Evolutionary conservation across 1,140 invertebrate species (phyloP), one percentile per base, ranked within the genome.

Genomic region (Odontomachus brunneus): DNA sequence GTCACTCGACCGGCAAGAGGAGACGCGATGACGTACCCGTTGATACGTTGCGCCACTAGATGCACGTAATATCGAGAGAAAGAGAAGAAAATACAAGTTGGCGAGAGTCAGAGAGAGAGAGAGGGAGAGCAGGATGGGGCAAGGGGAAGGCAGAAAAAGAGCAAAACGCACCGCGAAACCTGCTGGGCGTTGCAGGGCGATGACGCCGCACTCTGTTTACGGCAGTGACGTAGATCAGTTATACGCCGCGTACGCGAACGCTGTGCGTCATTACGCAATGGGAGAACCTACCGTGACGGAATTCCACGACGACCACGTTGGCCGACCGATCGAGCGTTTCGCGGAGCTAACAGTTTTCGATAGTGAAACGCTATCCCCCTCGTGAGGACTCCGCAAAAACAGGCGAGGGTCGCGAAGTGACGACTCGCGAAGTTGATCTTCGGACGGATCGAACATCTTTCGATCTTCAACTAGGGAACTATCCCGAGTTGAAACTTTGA

Each of bases 151-250:
- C 55, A 67, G 60, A 51, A 84, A 84, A 75, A 72, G 29, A 72
- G 66, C 57, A 59, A 80, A 76, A 69, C 83, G 65, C 65, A 22
- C 12, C 65, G 71, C 33, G 65, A 80, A 80, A 80, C 75, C 75
- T 80, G 65, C 75, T 67, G 60, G 51, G 76, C 62, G 63, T 76
- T 75, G 49, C 85, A 71, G 59, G 78, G 65, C 82, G 85, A 85
- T 88, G 83, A 85, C 73, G 76, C 78, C 55, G 38, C 65, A 51
- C 49, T 85, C 78, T 85, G 86, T 85, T 88, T 85, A 85, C 84
- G 71, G 66, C 76, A 74, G 73, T 86, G 87, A 88, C 88, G 88
- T 89, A 88, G 88, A 82, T 88, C 86, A 82, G 86, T 88, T 88
- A 88, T 88, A 82, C 81, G 65, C 71, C 75, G 80, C 81, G 67